Conservation (phyloP, 2,888 invertebrate genomes). For the Ophraella communa region DNA sequence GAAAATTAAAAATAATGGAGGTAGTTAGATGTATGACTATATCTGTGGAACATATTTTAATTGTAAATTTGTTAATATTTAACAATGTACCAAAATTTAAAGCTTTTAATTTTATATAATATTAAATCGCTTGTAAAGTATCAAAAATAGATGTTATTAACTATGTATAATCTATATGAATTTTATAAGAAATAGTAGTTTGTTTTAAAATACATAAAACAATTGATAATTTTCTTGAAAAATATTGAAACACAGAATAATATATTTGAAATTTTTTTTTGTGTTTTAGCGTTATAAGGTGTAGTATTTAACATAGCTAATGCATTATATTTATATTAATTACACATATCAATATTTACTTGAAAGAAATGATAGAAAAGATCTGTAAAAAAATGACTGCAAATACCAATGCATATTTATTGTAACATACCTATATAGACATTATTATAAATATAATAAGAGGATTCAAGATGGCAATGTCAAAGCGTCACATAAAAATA, state of each 20-base stretch:
- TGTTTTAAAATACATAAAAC: conserved; percentile 27
- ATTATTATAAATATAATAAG: conserved; percentile 2
- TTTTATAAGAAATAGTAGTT: conserved; percentile 11
- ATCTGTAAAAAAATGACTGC: conserved; percentile 26
- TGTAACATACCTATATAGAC: background rate
- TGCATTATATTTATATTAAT: conserved; percentile 20
- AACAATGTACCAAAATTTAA: background rate
- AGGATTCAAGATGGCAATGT: conserved; percentile 21
- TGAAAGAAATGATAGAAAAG: conserved; percentile 15
- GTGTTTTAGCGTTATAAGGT: conserved; percentile 30
- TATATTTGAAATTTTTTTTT: conserved; percentile 40
- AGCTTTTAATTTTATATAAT: background rate
- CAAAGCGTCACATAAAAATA: background rate
- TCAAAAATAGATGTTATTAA: background rate
- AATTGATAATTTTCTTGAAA: conserved; percentile 26
- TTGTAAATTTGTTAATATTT: conserved; percentile 27
- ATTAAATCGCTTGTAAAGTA: background rate
- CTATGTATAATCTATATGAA: no score
- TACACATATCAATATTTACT: conserved; percentile 17
- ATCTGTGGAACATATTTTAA: conserved; percentile 11
- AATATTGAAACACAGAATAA: conserved; percentile 34
- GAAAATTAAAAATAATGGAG: background rate
- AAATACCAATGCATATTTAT: conserved; percentile 9
- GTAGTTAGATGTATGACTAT: conserved; percentile 6
- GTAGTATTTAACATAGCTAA: conserved; percentile 22